Conservation (phyloP, 2,888 invertebrate species). For the Suillia variegata region DNA sequence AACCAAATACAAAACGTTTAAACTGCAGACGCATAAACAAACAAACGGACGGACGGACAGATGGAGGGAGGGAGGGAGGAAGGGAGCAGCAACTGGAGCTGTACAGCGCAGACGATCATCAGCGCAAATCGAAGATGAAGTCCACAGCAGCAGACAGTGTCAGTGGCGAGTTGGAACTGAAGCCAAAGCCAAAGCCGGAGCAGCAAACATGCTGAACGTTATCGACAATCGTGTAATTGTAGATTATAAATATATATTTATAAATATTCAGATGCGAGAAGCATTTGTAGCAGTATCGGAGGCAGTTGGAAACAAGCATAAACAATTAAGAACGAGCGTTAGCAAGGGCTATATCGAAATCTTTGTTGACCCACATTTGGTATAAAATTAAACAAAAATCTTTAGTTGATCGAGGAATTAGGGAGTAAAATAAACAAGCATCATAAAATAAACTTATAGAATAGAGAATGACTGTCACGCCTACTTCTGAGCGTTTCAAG, state of each 20-base stretch:
- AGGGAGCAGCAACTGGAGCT: background rate
- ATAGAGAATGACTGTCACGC: too few relatives aligned
- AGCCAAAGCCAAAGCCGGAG: background rate
- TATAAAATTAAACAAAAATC: too few relatives aligned
- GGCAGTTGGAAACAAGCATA: slow-evolving; percentile 8
- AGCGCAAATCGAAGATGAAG: background rate
- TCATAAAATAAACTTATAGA: too few relatives aligned
- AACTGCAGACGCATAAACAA: background rate
- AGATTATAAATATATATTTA: slow-evolving; percentile 27
- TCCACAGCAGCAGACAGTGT: background rate
- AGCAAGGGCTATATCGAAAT: background rate
- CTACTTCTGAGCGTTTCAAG: too few relatives aligned
- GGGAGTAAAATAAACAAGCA: too few relatives aligned
- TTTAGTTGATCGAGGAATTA: too few relatives aligned
- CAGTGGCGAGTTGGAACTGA: background rate
- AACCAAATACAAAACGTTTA: background rate
- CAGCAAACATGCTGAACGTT: slow-evolving; percentile 13
- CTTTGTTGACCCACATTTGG: too few relatives aligned
- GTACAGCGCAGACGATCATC: background rate
- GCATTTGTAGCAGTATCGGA: slow-evolving; percentile 4
- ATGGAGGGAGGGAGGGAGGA: background rate
- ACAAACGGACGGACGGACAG: background rate
- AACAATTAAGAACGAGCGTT: background rate
- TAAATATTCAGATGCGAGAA: background rate
- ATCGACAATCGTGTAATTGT: slow-evolving; percentile 45